phyloP scores from a whole-genome alignment of 2,113 vertebrate genomes.

The Tetrax tetrax region DNA sequence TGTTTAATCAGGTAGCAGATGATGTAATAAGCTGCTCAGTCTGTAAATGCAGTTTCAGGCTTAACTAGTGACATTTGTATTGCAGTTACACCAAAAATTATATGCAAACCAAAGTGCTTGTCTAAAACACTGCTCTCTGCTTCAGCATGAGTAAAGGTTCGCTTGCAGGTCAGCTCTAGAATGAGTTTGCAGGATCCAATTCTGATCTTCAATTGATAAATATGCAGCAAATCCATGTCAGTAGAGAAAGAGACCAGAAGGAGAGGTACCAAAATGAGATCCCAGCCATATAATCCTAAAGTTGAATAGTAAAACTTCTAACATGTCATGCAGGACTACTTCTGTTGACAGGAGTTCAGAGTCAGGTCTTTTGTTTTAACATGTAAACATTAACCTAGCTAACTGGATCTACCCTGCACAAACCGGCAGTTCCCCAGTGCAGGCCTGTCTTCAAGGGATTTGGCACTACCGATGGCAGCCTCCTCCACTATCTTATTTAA shows the following conservation, averaged over 20 bases:
- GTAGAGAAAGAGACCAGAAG: not conserved
- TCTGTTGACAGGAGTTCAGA: not conserved
- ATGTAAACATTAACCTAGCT: not conserved
- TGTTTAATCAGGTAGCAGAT: constrained; percentile 19
- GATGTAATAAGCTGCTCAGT: not conserved
- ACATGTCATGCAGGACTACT: not conserved
- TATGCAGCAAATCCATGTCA: not conserved
- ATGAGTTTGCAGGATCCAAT: not conserved
- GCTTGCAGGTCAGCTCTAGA: not conserved
- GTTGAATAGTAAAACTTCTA: not conserved
- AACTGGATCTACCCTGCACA: not conserved
- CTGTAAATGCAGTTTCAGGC: constrained; percentile 22
- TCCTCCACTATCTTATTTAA: not conserved
- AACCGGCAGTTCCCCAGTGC: not conserved
- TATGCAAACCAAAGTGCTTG: not conserved
- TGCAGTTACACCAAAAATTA: not conserved
- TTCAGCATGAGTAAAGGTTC: not conserved
- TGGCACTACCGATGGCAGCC: not conserved
- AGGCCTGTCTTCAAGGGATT: not conserved
- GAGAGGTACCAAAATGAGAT: not conserved
- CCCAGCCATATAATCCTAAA: not conserved
- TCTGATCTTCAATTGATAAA: not conserved
- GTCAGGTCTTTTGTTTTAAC: not conserved
- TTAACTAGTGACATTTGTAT: not conserved
- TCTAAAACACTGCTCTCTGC: not conserved